Evolutionary conservation across 2,888 invertebrate genomes (phyloP).

Genomic region (Amiota mariae): DNA sequence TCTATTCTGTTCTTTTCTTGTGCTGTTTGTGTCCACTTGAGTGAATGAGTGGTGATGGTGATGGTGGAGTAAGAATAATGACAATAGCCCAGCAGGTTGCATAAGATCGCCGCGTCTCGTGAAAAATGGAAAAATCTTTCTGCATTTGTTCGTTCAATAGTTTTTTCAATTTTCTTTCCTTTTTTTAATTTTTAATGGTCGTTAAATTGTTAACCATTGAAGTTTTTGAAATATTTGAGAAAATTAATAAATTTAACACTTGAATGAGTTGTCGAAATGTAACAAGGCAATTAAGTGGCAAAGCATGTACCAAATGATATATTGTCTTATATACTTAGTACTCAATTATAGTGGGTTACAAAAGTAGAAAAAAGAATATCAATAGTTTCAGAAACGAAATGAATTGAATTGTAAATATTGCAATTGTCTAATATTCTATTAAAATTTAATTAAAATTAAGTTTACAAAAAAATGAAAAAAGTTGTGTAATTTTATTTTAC

Average conservation of each 20-base stretch:
- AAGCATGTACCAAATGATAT: neutral
- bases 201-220: constrained; percentile 20
- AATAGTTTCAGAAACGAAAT: neutral
- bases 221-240: constrained; percentile 19
- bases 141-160: neutral
- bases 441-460: no score
- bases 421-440: no score
- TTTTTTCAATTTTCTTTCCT: neutral
- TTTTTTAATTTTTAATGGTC: constrained; percentile 28
- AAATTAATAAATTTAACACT: constrained; percentile 67
- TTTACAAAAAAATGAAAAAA: no score
- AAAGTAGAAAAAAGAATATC: neutral
- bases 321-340: neutral
- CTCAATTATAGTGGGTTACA: neutral
- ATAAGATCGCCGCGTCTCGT: neutral
- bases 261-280: constrained; percentile 66
- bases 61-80: neutral
- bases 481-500: no score
- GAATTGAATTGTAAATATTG: neutral
- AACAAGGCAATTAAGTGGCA: constrained; percentile 31
- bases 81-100: constrained; percentile 27
- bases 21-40: constrained; percentile 15
- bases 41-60: neutral
- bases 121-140: constrained; percentile 20
- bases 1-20: neutral